A percentile compares a stretch with the other conserved stretches of the same genome.
phyloP scores from a whole-genome alignment of 2,797 vertebrate species.

The Uromys caudimaculatus region DNA sequence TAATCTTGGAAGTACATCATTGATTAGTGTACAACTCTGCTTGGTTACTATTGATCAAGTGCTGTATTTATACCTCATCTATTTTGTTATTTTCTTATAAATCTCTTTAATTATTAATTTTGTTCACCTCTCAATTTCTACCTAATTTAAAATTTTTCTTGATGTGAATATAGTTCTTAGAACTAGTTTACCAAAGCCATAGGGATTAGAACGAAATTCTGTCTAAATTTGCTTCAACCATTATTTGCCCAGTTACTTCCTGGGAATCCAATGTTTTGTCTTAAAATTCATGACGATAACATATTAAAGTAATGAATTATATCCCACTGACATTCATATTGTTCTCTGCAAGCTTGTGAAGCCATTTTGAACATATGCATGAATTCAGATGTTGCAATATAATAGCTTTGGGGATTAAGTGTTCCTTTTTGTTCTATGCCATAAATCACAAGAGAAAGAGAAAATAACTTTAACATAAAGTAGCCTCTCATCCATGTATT shows the following conservation, averaged over 20 bases:
- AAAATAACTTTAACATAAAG: constrained; percentile 67
- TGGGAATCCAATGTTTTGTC: constrained; percentile 73
- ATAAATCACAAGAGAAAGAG: constrained; percentile 79
- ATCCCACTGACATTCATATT: constrained; percentile 73
- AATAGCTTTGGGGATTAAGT: constrained; percentile 69
- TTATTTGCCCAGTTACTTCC: constrained; percentile 75
- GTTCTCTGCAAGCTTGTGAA: constrained; percentile 67
- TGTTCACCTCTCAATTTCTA: constrained; percentile 1
- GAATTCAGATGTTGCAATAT: constrained; percentile 73
- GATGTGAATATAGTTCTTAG: constrained; percentile 11
- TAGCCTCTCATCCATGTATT: constrained; percentile 15
- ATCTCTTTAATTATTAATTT: constrained; percentile 48
- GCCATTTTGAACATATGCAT: constrained; percentile 70
- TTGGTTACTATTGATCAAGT: constrained; percentile 16
- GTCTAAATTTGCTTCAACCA: constrained; percentile 62
- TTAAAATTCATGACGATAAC: constrained; percentile 76
- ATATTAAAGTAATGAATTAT: constrained; percentile 81
- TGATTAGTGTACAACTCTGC: background rate
- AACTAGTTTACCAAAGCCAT: constrained; percentile 33
- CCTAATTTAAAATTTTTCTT: background rate
- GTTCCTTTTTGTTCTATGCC: constrained; percentile 68
- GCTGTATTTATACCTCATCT: background rate
- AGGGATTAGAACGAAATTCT: constrained; percentile 38
- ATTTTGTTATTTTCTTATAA: background rate
- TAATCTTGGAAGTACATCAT: background rate